These are phyloP conservation scores for Propithecus coquereli DNA, from an alignment of 2,113 vertebrate genomes.

Conservation along the genomic window DNA sequence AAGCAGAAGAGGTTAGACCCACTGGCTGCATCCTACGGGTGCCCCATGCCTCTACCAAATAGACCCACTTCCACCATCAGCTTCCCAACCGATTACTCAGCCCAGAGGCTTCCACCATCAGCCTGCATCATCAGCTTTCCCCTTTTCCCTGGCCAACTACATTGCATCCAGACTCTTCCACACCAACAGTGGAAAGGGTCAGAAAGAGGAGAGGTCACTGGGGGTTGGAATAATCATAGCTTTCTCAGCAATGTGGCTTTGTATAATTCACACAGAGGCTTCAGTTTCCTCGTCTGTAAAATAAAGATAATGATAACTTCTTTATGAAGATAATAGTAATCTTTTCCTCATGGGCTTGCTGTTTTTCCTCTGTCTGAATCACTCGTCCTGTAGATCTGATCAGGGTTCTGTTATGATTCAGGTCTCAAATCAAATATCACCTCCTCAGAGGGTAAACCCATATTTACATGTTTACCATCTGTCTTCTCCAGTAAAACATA, in stretches of 20 bases:
- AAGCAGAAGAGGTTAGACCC: constrained; percentile 33
- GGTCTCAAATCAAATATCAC: background rate
- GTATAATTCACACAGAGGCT: background rate
- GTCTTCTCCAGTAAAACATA: background rate
- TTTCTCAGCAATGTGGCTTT: background rate
- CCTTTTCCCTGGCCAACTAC: background rate
- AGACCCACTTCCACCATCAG: background rate
- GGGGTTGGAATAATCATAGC: background rate
- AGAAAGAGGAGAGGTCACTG: background rate
- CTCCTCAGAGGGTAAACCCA: background rate
- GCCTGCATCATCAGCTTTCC: background rate
- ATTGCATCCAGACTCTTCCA: background rate
- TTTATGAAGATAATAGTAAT: background rate
- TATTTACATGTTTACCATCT: background rate
- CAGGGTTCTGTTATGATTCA: background rate
- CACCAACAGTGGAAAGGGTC: background rate
- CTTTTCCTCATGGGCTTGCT: background rate
- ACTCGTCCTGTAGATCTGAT: background rate
- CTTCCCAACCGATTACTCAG: background rate
- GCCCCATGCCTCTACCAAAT: background rate
- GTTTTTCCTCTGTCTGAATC: constrained; percentile 8
- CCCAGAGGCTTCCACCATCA: background rate
- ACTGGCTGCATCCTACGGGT: constrained; percentile 18
- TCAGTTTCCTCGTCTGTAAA: constrained; percentile 30
- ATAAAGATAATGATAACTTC: constrained; percentile 3